Conservation (phyloP, 2,888 invertebrate species). For the Zele albiditarsus region DNA sequence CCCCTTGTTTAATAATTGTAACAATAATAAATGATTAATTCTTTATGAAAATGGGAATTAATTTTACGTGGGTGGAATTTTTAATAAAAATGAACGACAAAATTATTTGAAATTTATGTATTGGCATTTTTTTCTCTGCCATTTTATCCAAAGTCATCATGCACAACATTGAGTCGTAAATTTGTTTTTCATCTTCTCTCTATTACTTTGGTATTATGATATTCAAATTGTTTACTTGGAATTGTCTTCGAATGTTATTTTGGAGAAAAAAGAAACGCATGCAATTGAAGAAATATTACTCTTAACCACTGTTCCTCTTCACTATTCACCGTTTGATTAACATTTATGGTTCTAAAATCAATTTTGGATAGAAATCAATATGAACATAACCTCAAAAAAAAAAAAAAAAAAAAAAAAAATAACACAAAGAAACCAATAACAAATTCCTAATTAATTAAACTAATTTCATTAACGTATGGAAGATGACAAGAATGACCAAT, state of each 20-base stretch:
- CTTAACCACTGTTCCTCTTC: no score
- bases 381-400: no score
- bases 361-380: no score
- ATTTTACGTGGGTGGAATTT: neutral
- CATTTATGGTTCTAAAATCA: no score
- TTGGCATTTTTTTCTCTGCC: neutral
- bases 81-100: neutral
- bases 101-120: conserved; percentile 4
- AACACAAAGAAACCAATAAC: neutral
- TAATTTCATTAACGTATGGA: conserved; percentile 53
- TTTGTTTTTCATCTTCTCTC: no score
- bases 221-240: no score
- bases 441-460: neutral
- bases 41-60: neutral
- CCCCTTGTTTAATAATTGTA: no score
- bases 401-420: neutral
- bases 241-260: no score
- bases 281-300: neutral
- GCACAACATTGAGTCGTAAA: neutral
- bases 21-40: neutral
- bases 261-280: neutral
- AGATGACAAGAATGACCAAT: conserved; percentile 71
- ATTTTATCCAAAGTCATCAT: neutral
- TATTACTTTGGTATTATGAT: no score
- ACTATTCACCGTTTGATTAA: neutral